phyloP scores from a whole-genome alignment of 2,113 vertebrate genomes.

The Oncorhynchus nerka region DNA sequence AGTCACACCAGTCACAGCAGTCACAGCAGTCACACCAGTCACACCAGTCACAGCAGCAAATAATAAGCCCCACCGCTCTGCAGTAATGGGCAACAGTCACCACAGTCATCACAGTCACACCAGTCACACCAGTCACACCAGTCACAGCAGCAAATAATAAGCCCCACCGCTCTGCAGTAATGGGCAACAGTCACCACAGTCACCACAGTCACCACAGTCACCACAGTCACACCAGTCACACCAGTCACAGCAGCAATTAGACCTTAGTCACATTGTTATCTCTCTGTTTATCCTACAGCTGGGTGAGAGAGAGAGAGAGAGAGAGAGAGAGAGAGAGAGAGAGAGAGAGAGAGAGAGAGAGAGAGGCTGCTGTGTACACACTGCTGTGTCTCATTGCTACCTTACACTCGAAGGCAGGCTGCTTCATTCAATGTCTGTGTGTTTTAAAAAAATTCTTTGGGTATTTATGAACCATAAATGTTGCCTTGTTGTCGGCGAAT shows the following conservation, averaged over 20 bases:
- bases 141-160: no score
- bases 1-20: no score
- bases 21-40: no score
- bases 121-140: no score
- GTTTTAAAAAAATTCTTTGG: not conserved
- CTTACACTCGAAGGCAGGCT: not conserved
- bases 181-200: no score
- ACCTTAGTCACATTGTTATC: conserved; percentile 34
- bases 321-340: not conserved
- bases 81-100: no score
- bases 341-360: not conserved
- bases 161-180: no score
- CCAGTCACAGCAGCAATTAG: conserved; percentile 66
- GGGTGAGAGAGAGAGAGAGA: conserved; percentile 33
- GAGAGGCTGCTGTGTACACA: not conserved
- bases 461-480: conserved; percentile 3
- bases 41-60: no score
- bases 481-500: not conserved
- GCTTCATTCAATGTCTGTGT: not conserved
- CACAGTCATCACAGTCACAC: no score
- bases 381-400: not conserved
- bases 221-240: conserved; percentile 9
- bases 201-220: no score
- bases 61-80: no score
- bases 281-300: conserved; percentile 52